Percentiles rank a stretch among this genome's conserved stretches.
Evolutionary conservation across 2,797 vertebrate species (phyloP).

Genomic region (Aulostomus chinensis): DNA sequence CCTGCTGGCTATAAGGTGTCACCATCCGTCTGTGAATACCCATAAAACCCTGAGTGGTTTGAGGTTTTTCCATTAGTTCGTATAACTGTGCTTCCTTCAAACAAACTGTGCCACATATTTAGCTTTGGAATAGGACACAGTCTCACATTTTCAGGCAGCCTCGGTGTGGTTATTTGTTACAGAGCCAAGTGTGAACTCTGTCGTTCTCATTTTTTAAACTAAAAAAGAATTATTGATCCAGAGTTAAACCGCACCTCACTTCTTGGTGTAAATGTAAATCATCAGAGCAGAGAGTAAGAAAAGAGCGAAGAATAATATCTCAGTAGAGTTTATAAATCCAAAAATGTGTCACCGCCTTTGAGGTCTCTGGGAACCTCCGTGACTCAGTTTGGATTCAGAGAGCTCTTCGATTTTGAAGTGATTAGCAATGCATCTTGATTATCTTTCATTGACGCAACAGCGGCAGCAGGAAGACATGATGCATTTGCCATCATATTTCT

Average conservation of each 20-base stretch:
- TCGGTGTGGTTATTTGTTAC: slow-evolving; percentile 26
- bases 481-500: no score
- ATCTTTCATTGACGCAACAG: no score
- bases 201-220: slow-evolving; percentile 25
- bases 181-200: slow-evolving; percentile 26
- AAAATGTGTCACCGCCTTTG: neutral
- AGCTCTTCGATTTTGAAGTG: no score
- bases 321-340: slow-evolving; percentile 11
- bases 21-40: slow-evolving; percentile 27
- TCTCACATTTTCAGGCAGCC: slow-evolving; percentile 18
- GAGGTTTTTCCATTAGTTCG: slow-evolving; percentile 35
- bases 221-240: slow-evolving; percentile 6
- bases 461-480: no score
- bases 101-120: slow-evolving; percentile 31
- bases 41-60: slow-evolving; percentile 42
- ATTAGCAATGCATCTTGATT: no score
- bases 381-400: no score
- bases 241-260: slow-evolving; percentile 17
- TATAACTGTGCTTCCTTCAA: slow-evolving; percentile 28
- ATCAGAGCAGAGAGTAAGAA: slow-evolving; percentile 2
- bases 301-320: no score
- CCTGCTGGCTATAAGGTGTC: slow-evolving; percentile 34
- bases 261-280: slow-evolving; percentile 14
- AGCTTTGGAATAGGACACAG: slow-evolving; percentile 8
- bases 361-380: no score